Base-by-base conservation (phyloP, 2,113 vertebrate species). In the Gasterosteus nipponicus region DNA sequence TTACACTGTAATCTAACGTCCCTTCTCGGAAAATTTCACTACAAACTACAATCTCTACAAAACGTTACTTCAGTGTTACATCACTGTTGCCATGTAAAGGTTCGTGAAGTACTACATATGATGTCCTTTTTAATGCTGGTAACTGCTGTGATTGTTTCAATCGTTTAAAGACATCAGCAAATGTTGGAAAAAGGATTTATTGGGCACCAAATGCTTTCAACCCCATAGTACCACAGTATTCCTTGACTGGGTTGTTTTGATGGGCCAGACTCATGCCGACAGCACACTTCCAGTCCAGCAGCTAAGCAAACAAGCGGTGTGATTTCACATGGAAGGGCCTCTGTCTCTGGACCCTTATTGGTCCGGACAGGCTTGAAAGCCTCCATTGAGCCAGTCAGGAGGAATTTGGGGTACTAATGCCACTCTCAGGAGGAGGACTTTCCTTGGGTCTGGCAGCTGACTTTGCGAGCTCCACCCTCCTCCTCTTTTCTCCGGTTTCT, bases 251-350 rank as follows among this genome's bases (percentile, higher is more conserved):
- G 58, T 75, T 53, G 57, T 76, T 73, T 59, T 35, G 10, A 8
- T 51, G 58, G 47, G 9, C 42, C 73, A 62, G 63, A 62, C 47
- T 72, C 66, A 57, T 67, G 76, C 69, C 77, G 57, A 81, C 60
- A 35, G n/a, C 47, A 58, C 64, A 78, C 87, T 84, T 90, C 69
- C 83, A 87, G 60, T 86, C 70, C 61, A 77, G 84, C 91, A 92
- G 89, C 92, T 94, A 92, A 90, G 89, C 82, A 94, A 95, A 95
- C 93, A 93, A 53, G 35, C 83, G 39, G 51, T 69, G 87, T 26
- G 33, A 82, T 87, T 90, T 83, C 82, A 87, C 84, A 80, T 38
- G 84, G 87, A 84, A 76, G 88, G 81, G 71, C 89, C 72, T 68
- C 77, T 22, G 76, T 39, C 33, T 85, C 77, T 75, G 73, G 69